Percentiles rank a stretch among this genome's conserved stretches.
Evolutionary conservation across 2,113 vertebrate species (phyloP).

Genomic region (Apus apus): DNA sequence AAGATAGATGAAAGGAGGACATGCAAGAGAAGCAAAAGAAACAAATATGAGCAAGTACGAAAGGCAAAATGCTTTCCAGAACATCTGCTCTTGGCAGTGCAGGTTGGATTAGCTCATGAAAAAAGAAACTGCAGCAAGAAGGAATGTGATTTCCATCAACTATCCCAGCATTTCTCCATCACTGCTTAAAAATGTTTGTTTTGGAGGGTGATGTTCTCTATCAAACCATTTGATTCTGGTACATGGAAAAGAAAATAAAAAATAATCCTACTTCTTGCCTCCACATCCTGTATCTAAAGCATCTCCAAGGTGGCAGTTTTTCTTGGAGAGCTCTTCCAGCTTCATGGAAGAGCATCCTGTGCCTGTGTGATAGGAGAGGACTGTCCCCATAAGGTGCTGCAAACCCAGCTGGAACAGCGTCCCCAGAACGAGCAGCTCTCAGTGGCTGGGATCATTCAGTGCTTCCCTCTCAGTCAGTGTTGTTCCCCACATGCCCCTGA

Average conservation of each 20-base stretch:
- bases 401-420: background rate
- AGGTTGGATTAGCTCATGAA: background rate
- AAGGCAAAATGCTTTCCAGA: background rate
- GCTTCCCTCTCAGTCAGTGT: rapidly evolving
- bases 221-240: background rate
- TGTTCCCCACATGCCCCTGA: rapidly evolving
- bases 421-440: background rate
- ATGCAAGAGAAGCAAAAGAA: background rate
- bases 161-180: background rate
- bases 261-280: background rate
- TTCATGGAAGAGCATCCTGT: background rate
- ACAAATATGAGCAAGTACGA: background rate
- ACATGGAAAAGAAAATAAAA: background rate
- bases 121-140: constrained; percentile 9
- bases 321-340: background rate
- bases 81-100: background rate
- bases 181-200: background rate
- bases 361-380: background rate
- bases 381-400: background rate
- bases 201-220: background rate
- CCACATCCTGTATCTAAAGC: background rate
- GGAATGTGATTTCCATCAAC: background rate
- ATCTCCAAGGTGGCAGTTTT: background rate
- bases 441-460: background rate
- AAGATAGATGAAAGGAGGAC: background rate